Conservation (phyloP, 92 coral and sea anemone species). For the Phenganax marumi region DNA sequence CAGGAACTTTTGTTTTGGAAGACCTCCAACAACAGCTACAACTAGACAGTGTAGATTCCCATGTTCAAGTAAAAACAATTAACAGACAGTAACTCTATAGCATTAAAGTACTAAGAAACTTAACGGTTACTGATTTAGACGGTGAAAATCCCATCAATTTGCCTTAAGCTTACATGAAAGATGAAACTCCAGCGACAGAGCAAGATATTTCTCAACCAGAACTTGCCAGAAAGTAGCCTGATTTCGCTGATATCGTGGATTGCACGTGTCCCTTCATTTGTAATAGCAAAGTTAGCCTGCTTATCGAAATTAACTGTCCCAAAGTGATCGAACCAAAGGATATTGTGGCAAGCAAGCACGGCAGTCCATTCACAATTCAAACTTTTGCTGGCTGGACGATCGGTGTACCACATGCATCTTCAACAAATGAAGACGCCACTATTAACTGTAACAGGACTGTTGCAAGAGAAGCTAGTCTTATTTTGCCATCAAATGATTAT, state of each 20-base stretch:
- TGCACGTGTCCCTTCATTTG: constrained; percentile 36
- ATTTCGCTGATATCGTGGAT: constrained; percentile 36
- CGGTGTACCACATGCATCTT: constrained; percentile 45
- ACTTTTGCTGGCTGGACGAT: constrained; percentile 64
- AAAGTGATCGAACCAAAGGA: constrained; percentile 49
- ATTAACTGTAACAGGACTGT: constrained; percentile 48
- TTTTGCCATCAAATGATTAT: constrained; percentile 42
- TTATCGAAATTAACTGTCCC: constrained; percentile 59
- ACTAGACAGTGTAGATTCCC: constrained; percentile 35
- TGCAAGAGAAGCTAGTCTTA: constrained; percentile 38
- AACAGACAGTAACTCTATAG: constrained; percentile 44
- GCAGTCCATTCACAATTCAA: constrained; percentile 50
- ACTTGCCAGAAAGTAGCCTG: constrained; percentile 43
- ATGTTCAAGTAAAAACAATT: constrained; percentile 44
- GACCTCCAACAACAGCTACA: constrained; percentile 16
- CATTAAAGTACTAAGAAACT: constrained; percentile 45
- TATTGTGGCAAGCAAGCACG: constrained; percentile 39
- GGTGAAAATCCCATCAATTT: constrained; percentile 33
- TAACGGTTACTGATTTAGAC: constrained; percentile 51
- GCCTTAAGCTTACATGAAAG: constrained; percentile 46
- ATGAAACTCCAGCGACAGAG: constrained; percentile 40
- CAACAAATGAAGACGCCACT: background rate
- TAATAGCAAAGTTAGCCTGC: constrained; percentile 38
- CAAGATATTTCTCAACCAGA: constrained; percentile 42
- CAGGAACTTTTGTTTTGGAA: constrained; percentile 20